Percentiles rank a stretch among this genome's conserved stretches.
phyloP scores from a whole-genome alignment of 1,140 invertebrate species.

The Neodiprion pinetum region DNA sequence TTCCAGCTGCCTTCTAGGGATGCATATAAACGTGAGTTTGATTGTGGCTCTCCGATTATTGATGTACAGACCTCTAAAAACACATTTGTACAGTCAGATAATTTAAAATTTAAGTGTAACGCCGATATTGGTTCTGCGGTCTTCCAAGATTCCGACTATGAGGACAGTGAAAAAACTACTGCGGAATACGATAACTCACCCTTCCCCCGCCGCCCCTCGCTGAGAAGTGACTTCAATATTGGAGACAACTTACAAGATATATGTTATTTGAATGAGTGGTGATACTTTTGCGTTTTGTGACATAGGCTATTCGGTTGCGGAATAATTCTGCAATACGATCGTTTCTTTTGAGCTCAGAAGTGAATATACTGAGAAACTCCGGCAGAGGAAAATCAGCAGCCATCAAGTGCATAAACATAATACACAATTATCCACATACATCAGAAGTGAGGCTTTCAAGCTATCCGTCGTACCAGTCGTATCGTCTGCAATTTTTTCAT shows the following conservation, averaged over 20 bases:
- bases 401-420: constrained; percentile 27
- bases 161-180: neutral
- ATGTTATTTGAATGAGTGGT: too few species aligned
- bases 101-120: neutral
- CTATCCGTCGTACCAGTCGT: constrained; percentile 9
- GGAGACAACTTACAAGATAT: too few species aligned
- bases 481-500: constrained; percentile 21
- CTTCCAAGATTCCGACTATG: neutral
- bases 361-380: neutral
- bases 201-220: too few species aligned
- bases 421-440: constrained; percentile 25
- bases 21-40: neutral
- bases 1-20: neutral
- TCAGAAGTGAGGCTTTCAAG: constrained; percentile 12
- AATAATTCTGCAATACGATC: too few species aligned
- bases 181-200: neutral
- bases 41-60: neutral
- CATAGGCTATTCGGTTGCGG: too few species aligned
- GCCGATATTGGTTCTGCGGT: neutral
- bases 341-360: neutral
- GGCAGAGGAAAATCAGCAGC: neutral
- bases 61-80: neutral
- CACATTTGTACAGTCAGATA: neutral
- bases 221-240: too few species aligned
- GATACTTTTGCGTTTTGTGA: too few species aligned